Conservation (phyloP, 1,140 invertebrate species). For the Microvelia longipes region DNA sequence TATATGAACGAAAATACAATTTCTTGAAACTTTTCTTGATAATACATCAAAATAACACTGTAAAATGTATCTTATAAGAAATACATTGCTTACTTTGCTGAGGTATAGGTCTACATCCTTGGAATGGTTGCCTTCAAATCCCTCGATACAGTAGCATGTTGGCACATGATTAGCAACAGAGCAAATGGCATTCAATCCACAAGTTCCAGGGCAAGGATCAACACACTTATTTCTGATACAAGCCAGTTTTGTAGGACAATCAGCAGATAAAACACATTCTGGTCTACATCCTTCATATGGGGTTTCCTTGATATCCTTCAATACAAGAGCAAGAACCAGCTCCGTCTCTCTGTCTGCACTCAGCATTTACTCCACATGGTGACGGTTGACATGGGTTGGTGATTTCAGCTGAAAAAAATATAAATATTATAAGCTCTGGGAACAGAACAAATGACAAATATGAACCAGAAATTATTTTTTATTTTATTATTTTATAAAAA, state of each 20-base stretch:
- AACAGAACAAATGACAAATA: too few species aligned
- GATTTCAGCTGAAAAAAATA: constrained; percentile 15
- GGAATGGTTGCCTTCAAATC: constrained; percentile 60
- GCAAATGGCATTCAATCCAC: constrained; percentile 54
- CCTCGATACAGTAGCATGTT: constrained; percentile 47
- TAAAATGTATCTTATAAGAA: too few species aligned
- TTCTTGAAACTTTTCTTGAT: too few species aligned
- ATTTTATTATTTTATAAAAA: too few species aligned
- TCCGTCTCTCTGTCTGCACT: constrained; percentile 47
- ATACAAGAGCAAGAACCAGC: constrained; percentile 52
- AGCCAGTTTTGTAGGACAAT: constrained; percentile 52
- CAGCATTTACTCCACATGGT: constrained; percentile 57
- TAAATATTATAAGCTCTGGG: too few species aligned
- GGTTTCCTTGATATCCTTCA: constrained; percentile 53
- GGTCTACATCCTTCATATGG: constrained; percentile 57
- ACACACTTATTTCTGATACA: constrained; percentile 58
- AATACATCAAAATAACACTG: too few species aligned
- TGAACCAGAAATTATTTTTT: too few species aligned
- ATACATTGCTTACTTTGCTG: constrained; percentile 10
- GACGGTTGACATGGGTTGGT: constrained; percentile 52
- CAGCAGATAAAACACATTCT: constrained; percentile 53
- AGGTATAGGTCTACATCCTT: constrained; percentile 36
- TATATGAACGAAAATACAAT: too few species aligned
- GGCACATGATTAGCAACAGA: constrained; percentile 58
- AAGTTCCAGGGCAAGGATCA: constrained; percentile 58